These are phyloP conservation scores for Nylanderia fulva DNA, from an alignment of 1,140 invertebrate species.

Conservation along the genomic window DNA sequence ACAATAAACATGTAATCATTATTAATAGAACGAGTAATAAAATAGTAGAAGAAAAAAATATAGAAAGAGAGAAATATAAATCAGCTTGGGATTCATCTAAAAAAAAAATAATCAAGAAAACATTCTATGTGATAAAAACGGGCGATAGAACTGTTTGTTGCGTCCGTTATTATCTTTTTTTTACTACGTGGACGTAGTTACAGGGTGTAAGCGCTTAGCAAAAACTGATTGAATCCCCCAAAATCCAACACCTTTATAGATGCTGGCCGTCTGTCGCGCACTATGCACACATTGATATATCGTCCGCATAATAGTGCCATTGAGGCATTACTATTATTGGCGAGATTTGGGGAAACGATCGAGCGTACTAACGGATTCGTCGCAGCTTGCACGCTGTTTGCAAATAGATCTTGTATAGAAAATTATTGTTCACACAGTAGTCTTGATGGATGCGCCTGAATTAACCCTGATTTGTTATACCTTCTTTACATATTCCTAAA, in stretches of 20 bases:
- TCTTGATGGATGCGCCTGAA: conserved; percentile 27
- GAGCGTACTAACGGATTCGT: conserved; percentile 83
- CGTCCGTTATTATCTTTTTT: conserved; percentile 39
- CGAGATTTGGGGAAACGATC: conserved; percentile 84
- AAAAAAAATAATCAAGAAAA: neutral
- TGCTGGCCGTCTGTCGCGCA: conserved; percentile 75
- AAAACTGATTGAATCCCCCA: conserved; percentile 77
- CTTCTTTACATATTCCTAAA: neutral
- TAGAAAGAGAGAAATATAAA: neutral
- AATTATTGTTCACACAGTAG: conserved; percentile 78
- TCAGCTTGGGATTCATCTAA: neutral
- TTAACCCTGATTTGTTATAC: conserved; percentile 11
- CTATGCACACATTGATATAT: conserved; percentile 82
- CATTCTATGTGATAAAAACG: neutral
- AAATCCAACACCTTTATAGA: conserved; percentile 80
- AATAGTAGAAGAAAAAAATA: neutral
- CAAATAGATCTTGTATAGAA: conserved; percentile 83
- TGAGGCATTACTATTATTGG: conserved; percentile 84
- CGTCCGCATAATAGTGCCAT: conserved; percentile 82
- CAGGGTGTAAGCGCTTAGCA: conserved; percentile 57
- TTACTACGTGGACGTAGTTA: conserved; percentile 37
- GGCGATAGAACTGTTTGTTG: neutral
- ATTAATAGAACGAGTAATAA: neutral
- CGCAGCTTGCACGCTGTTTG: conserved; percentile 85
- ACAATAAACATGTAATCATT: neutral